phyloP scores from a whole-genome alignment of 2,888 invertebrate genomes.

The Polydrusus pterygomalis region DNA sequence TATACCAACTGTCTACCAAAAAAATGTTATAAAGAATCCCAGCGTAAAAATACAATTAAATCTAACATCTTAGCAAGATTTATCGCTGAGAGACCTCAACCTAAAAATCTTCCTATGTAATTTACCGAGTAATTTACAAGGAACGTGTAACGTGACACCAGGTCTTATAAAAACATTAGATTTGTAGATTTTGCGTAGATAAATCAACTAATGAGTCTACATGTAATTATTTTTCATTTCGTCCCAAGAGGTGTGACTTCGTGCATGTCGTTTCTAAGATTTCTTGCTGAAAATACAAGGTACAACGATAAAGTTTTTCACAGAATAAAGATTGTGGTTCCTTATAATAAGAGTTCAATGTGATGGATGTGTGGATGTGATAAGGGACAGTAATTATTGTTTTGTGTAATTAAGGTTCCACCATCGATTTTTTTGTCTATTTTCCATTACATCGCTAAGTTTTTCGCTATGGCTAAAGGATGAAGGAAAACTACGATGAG shows the following conservation, averaged over 20 bases:
- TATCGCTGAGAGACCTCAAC: not conserved
- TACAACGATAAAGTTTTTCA: too few relatives aligned
- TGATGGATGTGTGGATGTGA: too few relatives aligned
- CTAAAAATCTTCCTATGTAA: constrained; percentile 36
- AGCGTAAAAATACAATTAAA: not conserved
- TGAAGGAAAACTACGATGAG: too few relatives aligned
- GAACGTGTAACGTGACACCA: constrained; percentile 58
- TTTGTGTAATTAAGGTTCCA: too few relatives aligned
- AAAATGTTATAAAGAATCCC: too few relatives aligned
- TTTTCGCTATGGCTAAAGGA: too few relatives aligned
- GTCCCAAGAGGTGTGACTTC: constrained; percentile 16
- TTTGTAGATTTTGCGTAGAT: constrained; percentile 57
- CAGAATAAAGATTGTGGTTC: too few relatives aligned
- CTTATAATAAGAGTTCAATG: too few relatives aligned
- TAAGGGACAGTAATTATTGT: too few relatives aligned
- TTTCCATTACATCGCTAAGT: too few relatives aligned
- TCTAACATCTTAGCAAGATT: not conserved
- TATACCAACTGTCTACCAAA: too few relatives aligned
- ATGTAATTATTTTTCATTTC: constrained; percentile 58
- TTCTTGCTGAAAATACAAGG: not conserved
- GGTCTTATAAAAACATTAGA: constrained; percentile 59
- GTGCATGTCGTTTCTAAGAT: constrained; percentile 5
- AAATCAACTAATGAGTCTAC: constrained; percentile 59
- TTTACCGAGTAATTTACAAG: constrained; percentile 58
- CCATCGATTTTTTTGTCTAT: too few relatives aligned